Percentiles rank a stretch among this genome's conserved stretches.
These are phyloP conservation scores for Microcebus tavaratra DNA, from an alignment of 2,113 vertebrate species.

Conservation along the genomic window DNA sequence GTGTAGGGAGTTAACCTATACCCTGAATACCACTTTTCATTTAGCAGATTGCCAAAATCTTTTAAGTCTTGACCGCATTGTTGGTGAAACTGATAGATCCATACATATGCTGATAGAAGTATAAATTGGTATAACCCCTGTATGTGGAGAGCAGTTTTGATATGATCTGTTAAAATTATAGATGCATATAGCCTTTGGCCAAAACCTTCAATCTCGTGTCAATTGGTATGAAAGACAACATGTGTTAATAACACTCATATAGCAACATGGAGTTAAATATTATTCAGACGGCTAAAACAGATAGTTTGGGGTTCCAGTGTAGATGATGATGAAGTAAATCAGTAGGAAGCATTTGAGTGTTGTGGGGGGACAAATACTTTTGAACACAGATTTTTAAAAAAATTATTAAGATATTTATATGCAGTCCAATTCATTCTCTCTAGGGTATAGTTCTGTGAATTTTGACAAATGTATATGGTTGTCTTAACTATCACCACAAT, in stretches of 20 bases:
- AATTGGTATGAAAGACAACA: not conserved
- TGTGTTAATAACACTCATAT: not conserved
- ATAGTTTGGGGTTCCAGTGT: not conserved
- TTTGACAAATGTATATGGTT: not conserved
- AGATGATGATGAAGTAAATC: constrained; percentile 16
- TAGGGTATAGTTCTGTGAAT: not conserved
- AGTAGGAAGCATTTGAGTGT: not conserved
- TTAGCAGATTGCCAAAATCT: constrained; percentile 11
- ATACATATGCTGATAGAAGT: not conserved
- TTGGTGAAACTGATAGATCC: constrained; percentile 1
- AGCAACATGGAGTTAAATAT: not conserved
- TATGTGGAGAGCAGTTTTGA: not conserved
- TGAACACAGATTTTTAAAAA: not conserved
- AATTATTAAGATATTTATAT: not conserved
- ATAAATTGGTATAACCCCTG: not conserved
- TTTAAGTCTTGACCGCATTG: not conserved
- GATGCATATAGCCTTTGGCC: not conserved
- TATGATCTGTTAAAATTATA: constrained; percentile 20
- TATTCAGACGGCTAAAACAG: not conserved
- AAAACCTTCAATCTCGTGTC: not conserved
- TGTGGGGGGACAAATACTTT: not conserved
- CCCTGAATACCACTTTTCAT: not conserved
- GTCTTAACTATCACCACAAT: not conserved
- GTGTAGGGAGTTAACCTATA: not conserved
- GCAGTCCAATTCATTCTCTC: not conserved